These are phyloP conservation scores for Indicator indicator DNA, from an alignment of 2,113 vertebrate species.

Conservation along the genomic window DNA sequence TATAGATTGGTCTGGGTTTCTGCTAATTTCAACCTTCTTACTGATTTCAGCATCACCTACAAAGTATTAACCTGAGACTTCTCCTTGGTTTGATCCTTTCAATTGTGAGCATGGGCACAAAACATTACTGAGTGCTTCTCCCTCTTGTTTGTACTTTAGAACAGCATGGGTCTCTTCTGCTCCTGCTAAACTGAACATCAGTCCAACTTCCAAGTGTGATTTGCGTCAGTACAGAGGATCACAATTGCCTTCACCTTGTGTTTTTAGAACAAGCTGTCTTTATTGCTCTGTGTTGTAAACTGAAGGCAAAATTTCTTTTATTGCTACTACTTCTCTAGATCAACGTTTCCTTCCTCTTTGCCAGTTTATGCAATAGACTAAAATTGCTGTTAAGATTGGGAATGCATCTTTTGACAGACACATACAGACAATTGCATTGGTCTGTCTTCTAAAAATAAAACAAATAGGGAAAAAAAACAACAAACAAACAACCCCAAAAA, in stretches of 20 bases:
- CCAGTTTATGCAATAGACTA: not conserved
- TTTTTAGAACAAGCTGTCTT: not conserved
- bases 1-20: not conserved
- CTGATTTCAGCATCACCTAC: not conserved
- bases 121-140: not conserved
- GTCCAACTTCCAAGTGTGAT: not conserved
- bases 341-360: conserved; percentile 35
- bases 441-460: not conserved
- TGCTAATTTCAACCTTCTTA: not conserved
- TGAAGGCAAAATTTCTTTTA: not conserved
- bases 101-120: not conserved
- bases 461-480: not conserved
- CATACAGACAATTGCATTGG: not conserved
- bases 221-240: not conserved
- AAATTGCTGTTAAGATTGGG: not conserved
- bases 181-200: not conserved
- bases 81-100: not conserved
- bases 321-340: not conserved
- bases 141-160: not conserved
- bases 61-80: not conserved
- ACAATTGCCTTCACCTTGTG: not conserved
- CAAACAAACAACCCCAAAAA: not conserved
- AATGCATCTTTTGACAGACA: not conserved
- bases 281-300: not conserved
- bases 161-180: not conserved